Conservation (phyloP, 1,140 invertebrate genomes). For the Rhopalosiphum padi region DNA sequence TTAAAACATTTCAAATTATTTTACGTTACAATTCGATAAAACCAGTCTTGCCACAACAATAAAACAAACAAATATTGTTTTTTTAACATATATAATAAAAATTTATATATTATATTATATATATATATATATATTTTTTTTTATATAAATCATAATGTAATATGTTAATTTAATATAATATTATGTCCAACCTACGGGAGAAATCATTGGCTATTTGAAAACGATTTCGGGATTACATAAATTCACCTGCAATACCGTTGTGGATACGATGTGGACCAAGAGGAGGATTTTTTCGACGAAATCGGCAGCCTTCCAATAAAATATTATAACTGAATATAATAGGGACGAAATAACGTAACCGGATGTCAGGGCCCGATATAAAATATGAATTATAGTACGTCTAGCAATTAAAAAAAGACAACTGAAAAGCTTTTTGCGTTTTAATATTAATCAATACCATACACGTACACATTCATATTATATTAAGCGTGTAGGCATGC, state of each 20-base stretch:
- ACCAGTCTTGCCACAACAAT: slow-evolving; percentile 57
- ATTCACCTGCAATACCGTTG: background rate
- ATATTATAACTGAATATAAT: background rate
- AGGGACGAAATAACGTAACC: background rate
- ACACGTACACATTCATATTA: background rate
- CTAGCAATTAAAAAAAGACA: background rate
- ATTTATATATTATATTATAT: background rate
- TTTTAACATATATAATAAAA: slow-evolving; percentile 4
- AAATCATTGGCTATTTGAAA: background rate
- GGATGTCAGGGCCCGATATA: background rate
- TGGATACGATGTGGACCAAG: background rate
- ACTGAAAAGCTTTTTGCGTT: background rate
- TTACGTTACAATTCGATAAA: slow-evolving; percentile 52
- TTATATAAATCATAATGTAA: slow-evolving; percentile 1
- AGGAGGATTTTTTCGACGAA: background rate
- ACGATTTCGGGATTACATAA: background rate
- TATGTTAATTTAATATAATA: background rate
- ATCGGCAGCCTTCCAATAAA: background rate
- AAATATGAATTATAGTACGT: slow-evolving; percentile 7
- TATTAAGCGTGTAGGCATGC: background rate
- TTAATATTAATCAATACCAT: background rate
- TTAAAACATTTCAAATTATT: slow-evolving; percentile 46
- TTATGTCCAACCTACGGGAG: background rate
- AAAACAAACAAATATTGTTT: slow-evolving; percentile 48
- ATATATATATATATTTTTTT: background rate